Conservation (phyloP, 2,113 vertebrate species). For the Xenopus laevis region DNA sequence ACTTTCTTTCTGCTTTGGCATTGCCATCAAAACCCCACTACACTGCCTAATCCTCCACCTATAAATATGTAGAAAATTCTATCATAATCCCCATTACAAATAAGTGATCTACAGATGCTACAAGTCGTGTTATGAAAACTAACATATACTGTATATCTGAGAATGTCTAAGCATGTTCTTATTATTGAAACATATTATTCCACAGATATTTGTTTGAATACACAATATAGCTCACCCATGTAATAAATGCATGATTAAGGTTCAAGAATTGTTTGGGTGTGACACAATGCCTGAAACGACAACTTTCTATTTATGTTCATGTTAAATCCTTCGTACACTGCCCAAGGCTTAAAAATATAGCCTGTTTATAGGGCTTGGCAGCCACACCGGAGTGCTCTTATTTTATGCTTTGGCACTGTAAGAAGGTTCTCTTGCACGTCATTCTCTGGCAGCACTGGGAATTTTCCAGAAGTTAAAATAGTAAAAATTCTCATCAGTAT, state of each 20-base stretch:
- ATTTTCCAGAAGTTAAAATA: conserved; percentile 36
- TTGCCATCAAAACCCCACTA: too few relatives aligned
- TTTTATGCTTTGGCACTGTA: conserved; percentile 30
- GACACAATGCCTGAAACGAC: conserved; percentile 7
- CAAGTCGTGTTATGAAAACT: too few relatives aligned
- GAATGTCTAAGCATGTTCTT: too few relatives aligned
- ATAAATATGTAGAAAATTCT: too few relatives aligned
- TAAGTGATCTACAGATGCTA: too few relatives aligned
- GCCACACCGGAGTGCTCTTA: conserved; percentile 3
- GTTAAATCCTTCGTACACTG: conserved; percentile 22
- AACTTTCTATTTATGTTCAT: conserved; percentile 32
- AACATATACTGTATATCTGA: too few relatives aligned
- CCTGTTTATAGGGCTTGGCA: conserved; percentile 42
- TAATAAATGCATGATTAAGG: background rate
- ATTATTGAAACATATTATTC: too few relatives aligned
- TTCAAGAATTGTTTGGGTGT: conserved; percentile 25
- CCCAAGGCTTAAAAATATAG: conserved; percentile 23
- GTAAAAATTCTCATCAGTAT: conserved; percentile 8
- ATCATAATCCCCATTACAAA: too few relatives aligned
- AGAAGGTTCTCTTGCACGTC: conserved; percentile 24
- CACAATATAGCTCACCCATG: too few relatives aligned
- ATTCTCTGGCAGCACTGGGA: conserved; percentile 11
- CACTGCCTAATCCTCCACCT: too few relatives aligned
- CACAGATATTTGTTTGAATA: too few relatives aligned
- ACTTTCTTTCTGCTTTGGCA: too few relatives aligned